phyloP scores from a whole-genome alignment of 2,888 invertebrate species.

The Gnatocerus cornutus region DNA sequence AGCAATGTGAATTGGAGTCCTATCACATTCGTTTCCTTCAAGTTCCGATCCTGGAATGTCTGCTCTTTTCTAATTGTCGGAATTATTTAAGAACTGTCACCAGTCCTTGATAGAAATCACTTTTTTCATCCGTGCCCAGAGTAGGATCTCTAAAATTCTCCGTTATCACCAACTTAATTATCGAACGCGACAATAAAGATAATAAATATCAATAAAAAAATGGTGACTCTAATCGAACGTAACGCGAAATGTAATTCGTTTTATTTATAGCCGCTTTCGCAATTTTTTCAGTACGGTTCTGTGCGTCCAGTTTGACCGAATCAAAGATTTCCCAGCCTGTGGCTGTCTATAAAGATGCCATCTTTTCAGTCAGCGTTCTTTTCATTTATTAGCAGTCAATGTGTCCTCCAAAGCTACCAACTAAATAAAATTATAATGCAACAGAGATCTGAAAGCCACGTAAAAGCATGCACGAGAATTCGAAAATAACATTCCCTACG shows the following conservation, averaged over 20 bases:
- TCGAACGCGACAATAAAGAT: conserved; percentile 7
- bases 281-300: conserved; percentile 4
- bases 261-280: no score
- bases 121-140: conserved; percentile 6
- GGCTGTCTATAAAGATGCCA: conserved; percentile 53
- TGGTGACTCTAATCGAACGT: no score
- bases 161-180: neutral
- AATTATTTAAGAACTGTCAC: conserved; percentile 25
- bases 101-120: conserved; percentile 21
- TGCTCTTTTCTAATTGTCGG: conserved; percentile 29
- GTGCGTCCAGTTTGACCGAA: conserved; percentile 12
- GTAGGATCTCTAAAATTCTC: neutral
- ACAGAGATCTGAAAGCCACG: conserved; percentile 34
- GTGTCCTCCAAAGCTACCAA: neutral
- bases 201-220: neutral
- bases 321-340: conserved; percentile 43
- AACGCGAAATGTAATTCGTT: no score
- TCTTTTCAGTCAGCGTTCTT: conserved; percentile 50
- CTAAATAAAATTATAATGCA: conserved; percentile 24
- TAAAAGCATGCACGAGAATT: conserved; percentile 43
- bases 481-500: conserved; percentile 33
- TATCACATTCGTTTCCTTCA: conserved; percentile 39
- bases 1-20: conserved; percentile 27
- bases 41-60: conserved; percentile 36
- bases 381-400: conserved; percentile 7